These are phyloP conservation scores for Crotalus adamanteus DNA, from an alignment of 2,797 vertebrate species.

Conservation along the genomic window DNA sequence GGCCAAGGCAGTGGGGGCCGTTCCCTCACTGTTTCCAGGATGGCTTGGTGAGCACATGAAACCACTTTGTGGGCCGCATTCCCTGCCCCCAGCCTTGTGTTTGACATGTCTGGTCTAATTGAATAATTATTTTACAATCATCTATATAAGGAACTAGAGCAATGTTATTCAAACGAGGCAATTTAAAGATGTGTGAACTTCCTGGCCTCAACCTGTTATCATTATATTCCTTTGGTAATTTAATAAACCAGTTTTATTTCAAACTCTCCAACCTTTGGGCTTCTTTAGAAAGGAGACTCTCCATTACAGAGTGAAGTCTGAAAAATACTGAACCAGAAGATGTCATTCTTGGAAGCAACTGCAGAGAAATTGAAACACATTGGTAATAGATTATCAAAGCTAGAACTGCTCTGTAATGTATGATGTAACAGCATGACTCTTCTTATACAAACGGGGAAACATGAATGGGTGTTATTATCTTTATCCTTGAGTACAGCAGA, in stretches of 20 bases:
- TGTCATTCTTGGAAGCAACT: background rate
- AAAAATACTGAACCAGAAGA: background rate
- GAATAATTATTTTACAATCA: background rate
- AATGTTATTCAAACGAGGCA: background rate
- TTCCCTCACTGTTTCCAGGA: too few species aligned
- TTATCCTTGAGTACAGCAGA: background rate
- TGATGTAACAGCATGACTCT: background rate
- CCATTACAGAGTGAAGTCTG: background rate
- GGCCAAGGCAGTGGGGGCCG: too few species aligned
- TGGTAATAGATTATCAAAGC: background rate
- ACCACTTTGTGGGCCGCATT: too few species aligned
- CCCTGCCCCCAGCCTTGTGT: too few species aligned
- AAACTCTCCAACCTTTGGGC: too few species aligned
- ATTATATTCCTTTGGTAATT: too few species aligned
- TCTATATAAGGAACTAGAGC: background rate
- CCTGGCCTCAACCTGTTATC: too few species aligned
- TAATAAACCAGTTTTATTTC: too few species aligned
- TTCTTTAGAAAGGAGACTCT: too few species aligned
- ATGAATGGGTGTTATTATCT: background rate
- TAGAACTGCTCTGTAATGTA: background rate
- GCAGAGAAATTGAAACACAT: background rate
- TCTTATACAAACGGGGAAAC: background rate
- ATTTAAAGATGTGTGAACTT: background rate
- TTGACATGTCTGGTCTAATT: background rate
- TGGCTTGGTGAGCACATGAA: too few species aligned